A percentile compares a stretch with the other conserved stretches of the same genome.
These are phyloP conservation scores for Riparia riparia DNA, from an alignment of 2,113 vertebrate species.

Conservation along the genomic window DNA sequence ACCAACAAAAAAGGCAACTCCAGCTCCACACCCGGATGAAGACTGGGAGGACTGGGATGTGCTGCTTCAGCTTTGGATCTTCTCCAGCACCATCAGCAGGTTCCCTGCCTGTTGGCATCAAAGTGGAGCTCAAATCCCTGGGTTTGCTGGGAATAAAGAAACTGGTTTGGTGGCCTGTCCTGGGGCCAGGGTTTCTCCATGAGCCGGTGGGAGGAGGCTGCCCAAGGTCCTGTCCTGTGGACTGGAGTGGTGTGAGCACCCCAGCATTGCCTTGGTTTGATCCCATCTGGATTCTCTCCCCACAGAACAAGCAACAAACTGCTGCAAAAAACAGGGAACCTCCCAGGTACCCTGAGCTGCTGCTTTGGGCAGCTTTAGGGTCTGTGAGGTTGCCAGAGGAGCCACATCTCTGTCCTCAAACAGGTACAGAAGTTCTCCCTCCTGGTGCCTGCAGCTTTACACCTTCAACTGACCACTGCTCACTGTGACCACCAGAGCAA, in stretches of 20 bases:
- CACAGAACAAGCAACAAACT: not conserved
- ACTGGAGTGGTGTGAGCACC: rapidly evolving
- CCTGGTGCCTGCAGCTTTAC: not conserved
- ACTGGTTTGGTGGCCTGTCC: not conserved
- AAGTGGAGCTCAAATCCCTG: not conserved
- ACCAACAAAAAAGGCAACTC: not conserved
- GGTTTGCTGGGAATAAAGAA: not conserved
- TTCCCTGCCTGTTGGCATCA: not conserved
- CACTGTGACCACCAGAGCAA: not conserved
- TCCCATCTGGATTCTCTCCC: not conserved
- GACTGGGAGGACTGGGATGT: not conserved
- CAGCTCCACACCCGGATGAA: not conserved
- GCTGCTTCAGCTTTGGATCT: not conserved
- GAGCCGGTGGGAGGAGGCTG: rapidly evolving
- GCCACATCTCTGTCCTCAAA: not conserved
- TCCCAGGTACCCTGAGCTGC: not conserved
- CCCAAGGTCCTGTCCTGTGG: not conserved
- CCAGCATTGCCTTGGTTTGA: not conserved
- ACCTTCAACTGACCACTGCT: not conserved
- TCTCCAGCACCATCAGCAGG: not conserved
- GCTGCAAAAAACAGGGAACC: not conserved
- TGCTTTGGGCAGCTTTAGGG: not conserved
- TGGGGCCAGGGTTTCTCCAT: rapidly evolving
- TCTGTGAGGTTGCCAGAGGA: not conserved
- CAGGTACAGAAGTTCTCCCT: not conserved